Evolutionary conservation across 2,888 invertebrate species (phyloP).

Genomic region (Chromoteleia sp.): DNA sequence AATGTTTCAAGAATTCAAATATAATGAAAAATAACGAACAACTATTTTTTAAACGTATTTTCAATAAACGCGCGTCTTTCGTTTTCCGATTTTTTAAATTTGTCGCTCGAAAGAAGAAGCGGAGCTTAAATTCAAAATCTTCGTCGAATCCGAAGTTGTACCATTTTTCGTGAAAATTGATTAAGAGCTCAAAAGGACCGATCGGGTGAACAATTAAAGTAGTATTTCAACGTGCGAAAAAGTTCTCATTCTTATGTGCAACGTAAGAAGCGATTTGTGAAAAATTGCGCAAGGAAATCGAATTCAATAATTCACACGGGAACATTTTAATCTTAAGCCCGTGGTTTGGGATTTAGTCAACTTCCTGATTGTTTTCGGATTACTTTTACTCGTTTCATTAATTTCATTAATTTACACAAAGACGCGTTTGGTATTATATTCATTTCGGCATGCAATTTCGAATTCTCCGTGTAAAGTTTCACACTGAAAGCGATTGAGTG

Average conservation of each 20-base stretch:
- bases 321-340: conserved; percentile 57
- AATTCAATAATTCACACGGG: conserved; percentile 62
- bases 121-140: too few relatives aligned
- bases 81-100: too few relatives aligned
- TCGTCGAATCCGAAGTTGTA: conserved; percentile 5
- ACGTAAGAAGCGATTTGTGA: conserved; percentile 39
- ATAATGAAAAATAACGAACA: too few relatives aligned
- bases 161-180: conserved; percentile 33
- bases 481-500: conserved; percentile 32
- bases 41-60: too few relatives aligned
- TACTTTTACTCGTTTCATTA: conserved; percentile 57
- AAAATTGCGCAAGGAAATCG: conserved; percentile 49
- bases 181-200: conserved; percentile 6
- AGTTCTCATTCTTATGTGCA: conserved; percentile 13
- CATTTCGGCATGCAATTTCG: conserved; percentile 32
- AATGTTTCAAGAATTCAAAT: too few relatives aligned
- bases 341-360: conserved; percentile 49
- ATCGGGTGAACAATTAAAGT: conserved; percentile 36
- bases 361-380: conserved; percentile 57
- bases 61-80: too few relatives aligned
- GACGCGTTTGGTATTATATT: conserved; percentile 18
- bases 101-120: too few relatives aligned
- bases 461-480: conserved; percentile 43
- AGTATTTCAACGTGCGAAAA: conserved; percentile 30
- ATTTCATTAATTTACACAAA: conserved; percentile 58